phyloP scores from a whole-genome alignment of 2,888 invertebrate genomes.

The Dasypogon diadema region DNA sequence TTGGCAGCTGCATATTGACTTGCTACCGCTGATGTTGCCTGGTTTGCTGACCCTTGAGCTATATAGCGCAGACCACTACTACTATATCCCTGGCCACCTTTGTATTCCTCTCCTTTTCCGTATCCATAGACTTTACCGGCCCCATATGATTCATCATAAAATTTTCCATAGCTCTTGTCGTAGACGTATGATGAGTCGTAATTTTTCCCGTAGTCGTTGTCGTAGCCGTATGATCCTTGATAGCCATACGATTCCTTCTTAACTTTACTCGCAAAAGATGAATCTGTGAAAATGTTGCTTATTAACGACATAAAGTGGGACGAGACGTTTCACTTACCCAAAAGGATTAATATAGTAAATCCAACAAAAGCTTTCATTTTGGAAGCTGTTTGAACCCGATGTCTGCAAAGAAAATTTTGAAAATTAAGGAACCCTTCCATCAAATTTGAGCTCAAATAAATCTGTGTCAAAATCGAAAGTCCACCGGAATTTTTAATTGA shows the following conservation, averaged over 20 bases:
- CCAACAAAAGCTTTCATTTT: conserved; percentile 2
- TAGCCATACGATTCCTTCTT: conserved; percentile 13
- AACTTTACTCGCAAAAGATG: conserved; percentile 19
- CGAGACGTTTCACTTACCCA: neutral
- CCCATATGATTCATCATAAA: too few species aligned
- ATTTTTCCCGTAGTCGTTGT: too few species aligned
- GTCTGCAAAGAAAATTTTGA: too few species aligned
- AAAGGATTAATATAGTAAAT: neutral
- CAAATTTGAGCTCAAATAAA: too few species aligned
- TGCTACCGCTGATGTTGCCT: conserved; percentile 79
- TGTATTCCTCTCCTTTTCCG: neutral
- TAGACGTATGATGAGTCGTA: too few species aligned
- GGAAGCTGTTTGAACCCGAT: neutral
- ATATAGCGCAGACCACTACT: conserved; percentile 80
- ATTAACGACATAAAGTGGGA: neutral
- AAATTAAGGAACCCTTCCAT: too few species aligned
- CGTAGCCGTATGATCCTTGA: too few species aligned
- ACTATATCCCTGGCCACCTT: conserved; percentile 60
- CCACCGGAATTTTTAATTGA: too few species aligned
- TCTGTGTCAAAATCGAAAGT: too few species aligned
- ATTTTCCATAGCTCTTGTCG: neutral
- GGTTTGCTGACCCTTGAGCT: conserved; percentile 80
- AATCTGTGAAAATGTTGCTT: too few species aligned
- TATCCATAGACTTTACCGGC: too few species aligned
- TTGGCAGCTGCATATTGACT: conserved; percentile 82